Base-by-base conservation (phyloP, 2,888 invertebrate genomes). In the Cremastinae sp. region DNA sequence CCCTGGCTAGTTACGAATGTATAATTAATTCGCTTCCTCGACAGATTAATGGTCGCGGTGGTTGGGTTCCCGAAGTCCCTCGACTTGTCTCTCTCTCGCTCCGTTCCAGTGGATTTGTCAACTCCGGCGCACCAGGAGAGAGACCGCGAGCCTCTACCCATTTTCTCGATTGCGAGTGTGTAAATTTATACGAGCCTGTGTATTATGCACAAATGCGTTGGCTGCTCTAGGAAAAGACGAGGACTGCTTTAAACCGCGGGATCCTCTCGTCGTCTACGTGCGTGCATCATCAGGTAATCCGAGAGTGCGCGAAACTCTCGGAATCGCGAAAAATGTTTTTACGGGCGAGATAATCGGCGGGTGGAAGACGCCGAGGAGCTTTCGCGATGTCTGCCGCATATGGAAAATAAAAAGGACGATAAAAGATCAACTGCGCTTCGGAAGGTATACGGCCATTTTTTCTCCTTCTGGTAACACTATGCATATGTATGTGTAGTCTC, bases 21-120 rank as follows among this genome's bases (percentile, higher is more conserved):
- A 84, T 84, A 84, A 84, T 85, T 83, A 84, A 84, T 85, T 83
- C 77, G 61, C 75, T 56, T 71, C 75, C 83, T 82, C 81, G 83
- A 83, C 81, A 83, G 82, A 83, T 84, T 83, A 82, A 85, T 82
- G 79, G 80, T 78, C 81, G 81, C 78, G 73, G 79, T 72, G 73
- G 77, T 62, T 71, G 66, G 75, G 76, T 75, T 78, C 74, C 51
- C 68, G 37, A 53, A 64, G 73, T 59, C 55, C 56, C 70, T 58
- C 28, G 47, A 76, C 47, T 49, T 56, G 35, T 56, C 28, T 55
- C 56, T 22, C 43, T 20, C 51, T 43, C 14, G 12, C 39, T 28
- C 51, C 20, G 10, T 41, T 64, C 55, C 43, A 12, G 43, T 56
- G 66, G 43, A 43, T 76, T 73, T 71, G 71, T 78, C 71, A 78